Conservation (phyloP, 2,888 invertebrate species). For the Dicyrtomina minuta region DNA sequence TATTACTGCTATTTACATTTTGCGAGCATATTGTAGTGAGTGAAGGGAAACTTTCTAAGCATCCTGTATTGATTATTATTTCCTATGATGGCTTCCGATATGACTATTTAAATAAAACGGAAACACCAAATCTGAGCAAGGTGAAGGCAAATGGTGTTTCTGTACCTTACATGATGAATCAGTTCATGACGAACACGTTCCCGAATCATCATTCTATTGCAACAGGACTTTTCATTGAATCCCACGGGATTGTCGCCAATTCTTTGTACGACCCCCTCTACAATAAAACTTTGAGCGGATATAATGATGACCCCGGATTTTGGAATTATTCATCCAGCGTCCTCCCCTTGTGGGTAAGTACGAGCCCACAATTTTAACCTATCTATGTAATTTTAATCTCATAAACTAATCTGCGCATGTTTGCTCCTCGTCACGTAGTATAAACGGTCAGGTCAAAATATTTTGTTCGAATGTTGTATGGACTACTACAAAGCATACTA, state of each 20-base stretch:
- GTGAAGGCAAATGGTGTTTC: conserved; percentile 63
- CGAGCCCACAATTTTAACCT: no score
- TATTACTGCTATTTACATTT: no score
- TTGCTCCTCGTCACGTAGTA: no score
- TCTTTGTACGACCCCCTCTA: conserved; percentile 61
- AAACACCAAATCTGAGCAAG: conserved; percentile 63
- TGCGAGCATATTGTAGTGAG: no score
- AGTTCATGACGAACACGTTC: conserved; percentile 71
- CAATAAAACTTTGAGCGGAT: conserved; percentile 43
- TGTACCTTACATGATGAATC: conserved; percentile 64
- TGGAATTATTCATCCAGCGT: conserved; percentile 47
- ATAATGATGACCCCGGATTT: conserved; percentile 36
- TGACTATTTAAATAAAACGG: conserved; percentile 63
- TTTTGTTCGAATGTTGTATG: no score
- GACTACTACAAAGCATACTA: no score
- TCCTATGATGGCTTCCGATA: conserved; percentile 73
- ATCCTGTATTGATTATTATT: conserved; percentile 60
- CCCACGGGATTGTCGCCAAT: conserved; percentile 70
- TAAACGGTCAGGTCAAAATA: no score
- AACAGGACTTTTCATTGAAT: conserved; percentile 69
- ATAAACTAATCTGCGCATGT: no score
- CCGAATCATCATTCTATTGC: conserved; percentile 69
- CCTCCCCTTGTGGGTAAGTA: conserved; percentile 45
- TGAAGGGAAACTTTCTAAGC: conserved; percentile 33
- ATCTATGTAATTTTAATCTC: not conserved